phyloP scores from a whole-genome alignment of 2,113 vertebrate genomes.

The Glaucidium brasilianum region DNA sequence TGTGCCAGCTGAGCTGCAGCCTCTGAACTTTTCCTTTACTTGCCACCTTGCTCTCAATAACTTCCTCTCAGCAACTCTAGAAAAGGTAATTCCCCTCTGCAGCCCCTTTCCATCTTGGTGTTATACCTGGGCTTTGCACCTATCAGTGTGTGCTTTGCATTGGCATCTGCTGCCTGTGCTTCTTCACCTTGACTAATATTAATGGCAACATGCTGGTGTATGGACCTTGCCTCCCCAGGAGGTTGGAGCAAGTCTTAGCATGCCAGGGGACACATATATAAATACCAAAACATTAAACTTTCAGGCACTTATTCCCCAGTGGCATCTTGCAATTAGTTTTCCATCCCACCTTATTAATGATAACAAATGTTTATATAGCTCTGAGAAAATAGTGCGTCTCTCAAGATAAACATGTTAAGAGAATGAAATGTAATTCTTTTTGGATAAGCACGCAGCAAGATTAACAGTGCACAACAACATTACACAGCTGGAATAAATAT shows the following conservation, averaged over 20 bases:
- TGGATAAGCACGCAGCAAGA: not conserved
- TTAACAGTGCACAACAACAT: not conserved
- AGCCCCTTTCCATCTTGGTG: not conserved
- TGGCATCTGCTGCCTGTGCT: not conserved
- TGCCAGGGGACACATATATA: fast-evolving
- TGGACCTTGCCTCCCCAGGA: not conserved
- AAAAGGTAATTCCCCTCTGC: not conserved
- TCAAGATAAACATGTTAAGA: not conserved
- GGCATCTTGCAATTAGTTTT: not conserved
- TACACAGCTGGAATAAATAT: not conserved
- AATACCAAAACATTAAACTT: fast-evolving
- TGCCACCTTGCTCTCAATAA: not conserved
- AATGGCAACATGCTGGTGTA: not conserved
- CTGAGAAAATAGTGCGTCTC: not conserved
- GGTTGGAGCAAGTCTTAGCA: not conserved
- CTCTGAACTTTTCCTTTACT: not conserved
- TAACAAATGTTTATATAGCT: not conserved
- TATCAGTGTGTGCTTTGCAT: not conserved
- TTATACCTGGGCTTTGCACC: not conserved
- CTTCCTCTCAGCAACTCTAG: not conserved
- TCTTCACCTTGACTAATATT: fast-evolving
- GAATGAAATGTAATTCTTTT: not conserved
- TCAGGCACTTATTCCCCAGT: not conserved
- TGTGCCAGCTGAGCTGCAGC: not conserved
- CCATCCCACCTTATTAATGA: not conserved